phyloP scores from a whole-genome alignment of 2,888 invertebrate species.

The Acrobasis repandana region DNA sequence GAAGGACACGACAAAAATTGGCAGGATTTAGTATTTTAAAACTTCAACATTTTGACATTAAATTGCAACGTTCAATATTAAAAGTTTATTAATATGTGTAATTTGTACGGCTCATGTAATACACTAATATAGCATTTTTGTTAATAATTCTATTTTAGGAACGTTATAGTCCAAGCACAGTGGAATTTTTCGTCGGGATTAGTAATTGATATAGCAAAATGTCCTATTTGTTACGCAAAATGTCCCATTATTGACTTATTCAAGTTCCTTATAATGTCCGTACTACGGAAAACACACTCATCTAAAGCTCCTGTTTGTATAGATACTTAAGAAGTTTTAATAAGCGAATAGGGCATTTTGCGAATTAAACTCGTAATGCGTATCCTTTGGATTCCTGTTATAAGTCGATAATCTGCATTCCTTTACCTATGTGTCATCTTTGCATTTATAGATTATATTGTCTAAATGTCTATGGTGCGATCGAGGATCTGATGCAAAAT shows the following conservation, averaged over 20 bases:
- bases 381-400: no score
- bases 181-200: background rate
- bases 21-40: no score
- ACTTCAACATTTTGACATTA: no score
- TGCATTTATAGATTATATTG: constrained; percentile 27
- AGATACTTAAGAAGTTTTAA: no score
- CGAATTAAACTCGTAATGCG: no score
- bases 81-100: background rate
- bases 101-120: background rate
- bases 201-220: background rate
- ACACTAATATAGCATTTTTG: background rate
- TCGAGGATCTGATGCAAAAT: background rate
- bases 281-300: no score
- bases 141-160: background rate
- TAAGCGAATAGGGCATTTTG: no score
- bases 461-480: constrained; percentile 1
- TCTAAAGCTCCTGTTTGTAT: no score
- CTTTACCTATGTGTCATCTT: constrained; percentile 29
- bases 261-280: no score
- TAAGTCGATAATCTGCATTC: constrained; percentile 1
- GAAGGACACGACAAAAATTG: no score
- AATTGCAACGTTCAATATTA: background rate
- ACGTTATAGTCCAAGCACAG: background rate
- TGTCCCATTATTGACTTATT: no score
- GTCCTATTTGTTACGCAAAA: no score